Evolutionary conservation across 2,113 vertebrate genomes (phyloP), one percentile per base, ranked within the genome.

Genomic region (Dromaius novaehollandiae): DNA sequence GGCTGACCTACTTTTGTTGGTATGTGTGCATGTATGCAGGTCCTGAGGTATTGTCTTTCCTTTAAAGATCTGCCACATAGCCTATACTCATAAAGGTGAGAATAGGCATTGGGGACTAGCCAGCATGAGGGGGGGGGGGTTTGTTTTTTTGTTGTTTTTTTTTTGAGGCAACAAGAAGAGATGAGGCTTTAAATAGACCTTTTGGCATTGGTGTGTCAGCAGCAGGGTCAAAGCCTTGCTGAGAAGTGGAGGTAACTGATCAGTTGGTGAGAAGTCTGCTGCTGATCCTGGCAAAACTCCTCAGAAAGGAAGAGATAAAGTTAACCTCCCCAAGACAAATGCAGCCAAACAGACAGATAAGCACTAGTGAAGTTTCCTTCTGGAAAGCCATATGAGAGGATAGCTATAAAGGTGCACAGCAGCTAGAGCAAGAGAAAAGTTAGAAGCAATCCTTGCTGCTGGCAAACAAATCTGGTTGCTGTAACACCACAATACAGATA

Each of bases 131-230:
- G n/a, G n/a, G n/a, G n/a, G n/a, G n/a, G n/a, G n/a, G n/a, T n/a
- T n/a, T n/a, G n/a, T n/a, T n/a, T n/a, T n/a, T n/a, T n/a, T 46
- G 6, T 46, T 46, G 16, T 38, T 38, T 6, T 38, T 48, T 48
- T 48, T 48, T 48, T 48, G 11, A 48, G 46, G 46, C 46, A 48
- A 48, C 46, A 48, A 48, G 56, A 60, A 60, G 30, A 60, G 56
- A 60, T 60, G 7, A 60, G 56, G 17, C 56, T 60, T 60, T 60
- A 84, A 73, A 16, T 44, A 66, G 8, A n/a, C 34, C 50, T 17
- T 60, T 68, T 53, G 55, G 14, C 11, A 5, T 0, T 46, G 1
- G 3, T 3, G 2, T 11, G 53, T 11, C 34, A 58, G 24, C 24
- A 79, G 40, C 53, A 3, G 6, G 25, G 13, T 68, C 32, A 70